Conservation (phyloP, 2,888 invertebrate genomes). For the Pherbina coryleti region DNA sequence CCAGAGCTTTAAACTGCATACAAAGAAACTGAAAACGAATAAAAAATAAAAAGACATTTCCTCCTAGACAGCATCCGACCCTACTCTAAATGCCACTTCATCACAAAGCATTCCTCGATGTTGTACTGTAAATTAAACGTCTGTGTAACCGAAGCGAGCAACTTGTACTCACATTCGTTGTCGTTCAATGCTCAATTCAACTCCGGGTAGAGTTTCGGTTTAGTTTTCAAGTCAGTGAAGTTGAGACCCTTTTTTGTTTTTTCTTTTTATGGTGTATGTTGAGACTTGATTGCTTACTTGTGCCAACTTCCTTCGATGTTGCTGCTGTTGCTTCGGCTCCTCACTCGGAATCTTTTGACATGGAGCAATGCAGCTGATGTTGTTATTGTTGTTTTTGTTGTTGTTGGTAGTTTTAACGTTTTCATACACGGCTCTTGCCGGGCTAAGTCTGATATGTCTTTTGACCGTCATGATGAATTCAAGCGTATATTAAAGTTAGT, state of each 20-base stretch:
- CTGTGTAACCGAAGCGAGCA: neutral
- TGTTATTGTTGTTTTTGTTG: neutral
- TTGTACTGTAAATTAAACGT: conserved; percentile 21
- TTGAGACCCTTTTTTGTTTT: neutral
- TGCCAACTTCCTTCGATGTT: conserved; percentile 5
- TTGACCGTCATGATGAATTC: neutral
- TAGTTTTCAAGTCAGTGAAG: neutral
- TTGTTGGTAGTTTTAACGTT: neutral
- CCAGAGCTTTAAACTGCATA: neutral
- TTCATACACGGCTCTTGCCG: neutral
- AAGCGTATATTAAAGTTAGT: neutral
- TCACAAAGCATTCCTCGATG: conserved; percentile 11
- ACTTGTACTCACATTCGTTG: neutral
- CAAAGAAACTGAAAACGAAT: neutral
- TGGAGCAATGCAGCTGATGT: neutral
- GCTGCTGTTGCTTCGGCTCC: neutral
- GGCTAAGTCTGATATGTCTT: neutral
- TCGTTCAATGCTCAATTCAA: neutral
- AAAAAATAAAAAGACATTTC: too few species aligned
- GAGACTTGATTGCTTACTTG: conserved; percentile 25
- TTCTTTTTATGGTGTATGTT: neutral
- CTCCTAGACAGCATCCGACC: neutral
- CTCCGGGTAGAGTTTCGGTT: neutral
- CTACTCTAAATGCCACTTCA: neutral
- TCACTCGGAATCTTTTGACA: neutral